These are phyloP conservation scores for Eupeodes latifasciatus DNA, from an alignment of 2,888 invertebrate genomes.

Conservation along the genomic window DNA sequence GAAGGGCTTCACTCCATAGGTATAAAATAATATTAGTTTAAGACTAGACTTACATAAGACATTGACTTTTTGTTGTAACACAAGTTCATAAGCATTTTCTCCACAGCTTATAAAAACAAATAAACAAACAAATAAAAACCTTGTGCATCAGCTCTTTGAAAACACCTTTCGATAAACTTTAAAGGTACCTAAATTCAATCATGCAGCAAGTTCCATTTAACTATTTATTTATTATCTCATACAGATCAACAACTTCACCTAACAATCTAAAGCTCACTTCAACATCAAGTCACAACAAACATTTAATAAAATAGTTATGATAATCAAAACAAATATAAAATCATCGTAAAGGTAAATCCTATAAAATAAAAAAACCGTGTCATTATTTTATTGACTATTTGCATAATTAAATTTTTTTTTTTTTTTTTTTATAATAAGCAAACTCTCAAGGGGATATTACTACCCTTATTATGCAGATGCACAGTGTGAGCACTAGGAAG, in stretches of 20 bases:
- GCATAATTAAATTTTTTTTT: conserved; percentile 25
- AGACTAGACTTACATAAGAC: conserved; percentile 4
- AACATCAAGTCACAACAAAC: not conserved
- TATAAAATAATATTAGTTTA: not conserved
- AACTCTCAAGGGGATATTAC: too few relatives aligned
- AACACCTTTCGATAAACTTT: not conserved
- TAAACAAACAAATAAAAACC: not conserved
- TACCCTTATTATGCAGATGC: too few relatives aligned
- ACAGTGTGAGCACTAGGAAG: too few relatives aligned
- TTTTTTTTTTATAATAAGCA: too few relatives aligned
- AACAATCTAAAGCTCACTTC: not conserved
- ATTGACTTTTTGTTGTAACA: not conserved
- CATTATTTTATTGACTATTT: conserved; percentile 10
- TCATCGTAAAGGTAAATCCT: not conserved
- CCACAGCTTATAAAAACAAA: not conserved
- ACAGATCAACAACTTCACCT: not conserved
- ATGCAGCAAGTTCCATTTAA: conserved; percentile 6
- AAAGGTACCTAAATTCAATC: conserved; percentile 16
- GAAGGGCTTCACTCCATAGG: too few relatives aligned
- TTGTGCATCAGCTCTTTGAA: not conserved
- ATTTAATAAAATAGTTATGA: conserved; percentile 12
- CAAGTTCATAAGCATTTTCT: conserved; percentile 8
- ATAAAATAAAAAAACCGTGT: conserved; percentile 10
- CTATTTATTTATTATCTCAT: not conserved
- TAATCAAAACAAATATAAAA: conserved; percentile 24